A percentile compares a stretch with the other conserved stretches of the same genome.
These are phyloP conservation scores for Oostethus manadensis DNA, from an alignment of 2,113 vertebrate species.

Conservation along the genomic window DNA sequence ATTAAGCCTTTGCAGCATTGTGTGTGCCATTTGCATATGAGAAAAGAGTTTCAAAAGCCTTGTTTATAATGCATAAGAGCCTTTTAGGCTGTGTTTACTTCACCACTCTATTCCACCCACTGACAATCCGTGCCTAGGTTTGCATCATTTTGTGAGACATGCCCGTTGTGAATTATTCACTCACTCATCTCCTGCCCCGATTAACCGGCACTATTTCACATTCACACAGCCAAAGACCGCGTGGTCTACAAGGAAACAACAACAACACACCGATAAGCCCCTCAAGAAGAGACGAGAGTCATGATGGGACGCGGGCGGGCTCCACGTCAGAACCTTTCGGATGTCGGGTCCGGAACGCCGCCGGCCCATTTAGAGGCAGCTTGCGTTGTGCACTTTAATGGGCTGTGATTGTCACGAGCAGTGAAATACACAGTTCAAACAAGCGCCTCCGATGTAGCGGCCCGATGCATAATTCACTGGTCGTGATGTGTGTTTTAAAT, in stretches of 20 bases:
- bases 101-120: slow-evolving; percentile 63
- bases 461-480: slow-evolving; percentile 93
- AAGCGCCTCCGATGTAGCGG: slow-evolving; percentile 77
- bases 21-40: slow-evolving; percentile 66
- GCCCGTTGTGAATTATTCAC: slow-evolving; percentile 81
- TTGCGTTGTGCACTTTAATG: slow-evolving; percentile 76
- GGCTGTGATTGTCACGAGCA: slow-evolving; percentile 66
- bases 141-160: slow-evolving; percentile 73
- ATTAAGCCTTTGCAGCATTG: slow-evolving; percentile 53
- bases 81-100: slow-evolving; percentile 73
- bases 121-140: slow-evolving; percentile 67
- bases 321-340: slow-evolving; percentile 81
- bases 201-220: slow-evolving; percentile 60
- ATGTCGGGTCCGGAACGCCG: slow-evolving; percentile 79
- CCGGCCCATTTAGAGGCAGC: slow-evolving; percentile 85
- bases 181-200: slow-evolving; percentile 61
- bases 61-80: slow-evolving; percentile 74
- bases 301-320: too few relatives aligned
- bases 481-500: slow-evolving; percentile 85
- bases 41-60: slow-evolving; percentile 67
- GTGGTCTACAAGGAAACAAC: slow-evolving; percentile 67
- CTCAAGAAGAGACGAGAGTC: slow-evolving; percentile 84
- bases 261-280: slow-evolving; percentile 72
- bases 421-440: slow-evolving; percentile 88
- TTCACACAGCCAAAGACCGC: slow-evolving; percentile 49